Evolutionary conservation across 64 coral and sea anemone species (phyloP), one percentile per base, ranked within the genome.

Genomic region (Porites lutea): DNA sequence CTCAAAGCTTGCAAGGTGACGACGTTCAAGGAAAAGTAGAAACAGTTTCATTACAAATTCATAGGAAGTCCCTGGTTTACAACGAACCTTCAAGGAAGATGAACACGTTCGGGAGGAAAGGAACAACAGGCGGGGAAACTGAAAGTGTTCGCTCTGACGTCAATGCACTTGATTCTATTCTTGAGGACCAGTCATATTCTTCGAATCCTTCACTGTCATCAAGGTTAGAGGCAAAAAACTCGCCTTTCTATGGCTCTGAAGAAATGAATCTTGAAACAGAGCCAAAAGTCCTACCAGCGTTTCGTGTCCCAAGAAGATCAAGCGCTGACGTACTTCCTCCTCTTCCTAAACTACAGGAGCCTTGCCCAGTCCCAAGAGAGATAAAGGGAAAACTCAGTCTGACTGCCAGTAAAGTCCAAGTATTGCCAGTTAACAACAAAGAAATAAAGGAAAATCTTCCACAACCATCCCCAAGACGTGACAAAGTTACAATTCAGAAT

Each of bases 61-160:
- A 7, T 10, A 67, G 48, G 69, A 21, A 10, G 2, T 50, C 62
- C 8, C 43, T n/a, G 61, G n/a, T 18, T 8, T 68, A 1, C 51
- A 22, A 68, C 19, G 52, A 51, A 60, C 15, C 61, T n/a, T 52
- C 6, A 18, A 10, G 3, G 8, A 84, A 22, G 46, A 68, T 84
- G 81, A 68, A 84, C 8, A 84, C 81, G n/a, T 84, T 84, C 47
- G 81, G 81, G 52, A 65, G 81, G 16, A 84, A 52, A 64, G 61
- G 47, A 49, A 52, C 13, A 65, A 16, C 16, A 16, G 19, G 2
- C 5, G 54, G 12, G 7, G 81, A 84, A 84, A 84, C 45, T 84
- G 81, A 84, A 84, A 84, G 62, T 68, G 46, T 5, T 12, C 47
- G 62, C 3, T 0, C 14, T 48, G 59, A 65, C 43, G 59, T 65